Base-by-base conservation (phyloP, 2,888 invertebrate species). In the Andrena praecox region DNA sequence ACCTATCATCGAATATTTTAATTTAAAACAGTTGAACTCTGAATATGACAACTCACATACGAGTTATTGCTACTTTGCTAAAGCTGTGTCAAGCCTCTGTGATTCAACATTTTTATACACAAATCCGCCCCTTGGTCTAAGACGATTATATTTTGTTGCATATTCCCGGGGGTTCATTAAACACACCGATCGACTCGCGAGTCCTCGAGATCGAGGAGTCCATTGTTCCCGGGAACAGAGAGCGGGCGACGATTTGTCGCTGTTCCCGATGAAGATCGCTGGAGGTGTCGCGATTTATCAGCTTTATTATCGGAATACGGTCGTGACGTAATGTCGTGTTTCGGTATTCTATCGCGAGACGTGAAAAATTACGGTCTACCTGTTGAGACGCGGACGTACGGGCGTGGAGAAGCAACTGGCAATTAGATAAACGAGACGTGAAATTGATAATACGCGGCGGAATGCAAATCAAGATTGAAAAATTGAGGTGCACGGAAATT, bases 381-480 rank as follows among this genome's bases (percentile, higher is more conserved):
- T 5, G 29, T 27, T 48, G 12, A 24, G 50, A n/a, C 68, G 27
- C 54, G 50, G 59, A 24, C 50, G 33, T 67, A 35, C 70, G 31
- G 24, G 62, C 20, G 29, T 67, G 69, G 42, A 2, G 50, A 31
- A 29, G 52, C n/a, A 29, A 33, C 42, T 59, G 60, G 64, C 29
- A 52, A 70, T 70, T 66, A 77, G 48, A 68, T 29, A 33, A 42
- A 75, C 52, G 72, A 67, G 71, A 77, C 63, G 68, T 68, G 67
- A 74, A 82, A 77, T 74, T 56, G 67, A 62, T 76, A 67, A 68
- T 54, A 20, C 35, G 66, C 52, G 68, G 20, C 10, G 27, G 33
- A 66, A 72, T 60, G 75, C 67, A 52, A 81, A 71, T 75, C n/a
- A 29, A 24, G 29, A 20, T 75, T 67, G 72, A 70, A 87, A 78